Percentiles rank a stretch among this genome's conserved stretches.
phyloP scores from a whole-genome alignment of 2,797 vertebrate species.

The Poecile montanus region DNA sequence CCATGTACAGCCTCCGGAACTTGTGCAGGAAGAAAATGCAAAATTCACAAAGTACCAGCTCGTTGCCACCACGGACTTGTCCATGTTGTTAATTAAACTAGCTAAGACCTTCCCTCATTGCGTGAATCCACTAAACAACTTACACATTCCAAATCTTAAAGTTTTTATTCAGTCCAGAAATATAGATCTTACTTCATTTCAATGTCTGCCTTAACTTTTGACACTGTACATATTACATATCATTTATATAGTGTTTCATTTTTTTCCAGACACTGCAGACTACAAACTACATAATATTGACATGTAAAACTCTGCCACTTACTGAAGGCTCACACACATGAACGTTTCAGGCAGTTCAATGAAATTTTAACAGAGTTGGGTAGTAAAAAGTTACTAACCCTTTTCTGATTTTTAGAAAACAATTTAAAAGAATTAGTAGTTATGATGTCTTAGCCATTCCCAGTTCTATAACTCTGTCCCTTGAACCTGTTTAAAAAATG shows the following conservation, averaged over 20 bases:
- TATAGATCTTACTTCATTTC: constrained; percentile 75
- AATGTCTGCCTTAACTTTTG: constrained; percentile 77
- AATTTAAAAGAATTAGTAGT: constrained; percentile 80
- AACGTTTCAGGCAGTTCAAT: constrained; percentile 80
- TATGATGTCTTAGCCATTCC: constrained; percentile 82
- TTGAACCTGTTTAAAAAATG: constrained; percentile 83
- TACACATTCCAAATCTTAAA: constrained; percentile 71
- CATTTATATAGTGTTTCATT: constrained; percentile 78
- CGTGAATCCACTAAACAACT: constrained; percentile 73
- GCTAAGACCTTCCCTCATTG: constrained; percentile 65
- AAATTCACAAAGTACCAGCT: constrained; percentile 65
- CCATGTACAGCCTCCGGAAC: constrained; percentile 60
- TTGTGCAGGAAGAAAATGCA: constrained; percentile 68
- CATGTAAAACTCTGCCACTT: constrained; percentile 77
- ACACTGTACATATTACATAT: constrained; percentile 79
- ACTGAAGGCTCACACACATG: constrained; percentile 79
- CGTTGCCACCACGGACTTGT: constrained; percentile 48
- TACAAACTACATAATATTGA: constrained; percentile 79
- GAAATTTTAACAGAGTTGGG: constrained; percentile 78
- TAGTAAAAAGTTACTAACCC: constrained; percentile 77
- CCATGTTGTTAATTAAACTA: constrained; percentile 67
- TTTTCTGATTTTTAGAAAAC: constrained; percentile 79
- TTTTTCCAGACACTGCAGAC: constrained; percentile 80
- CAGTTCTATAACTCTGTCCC: constrained; percentile 82
- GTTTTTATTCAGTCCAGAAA: constrained; percentile 79